Evolutionary conservation across 2,113 vertebrate species (phyloP), one percentile per base, ranked within the genome.

Genomic region (Rhinoptilus africanus): DNA sequence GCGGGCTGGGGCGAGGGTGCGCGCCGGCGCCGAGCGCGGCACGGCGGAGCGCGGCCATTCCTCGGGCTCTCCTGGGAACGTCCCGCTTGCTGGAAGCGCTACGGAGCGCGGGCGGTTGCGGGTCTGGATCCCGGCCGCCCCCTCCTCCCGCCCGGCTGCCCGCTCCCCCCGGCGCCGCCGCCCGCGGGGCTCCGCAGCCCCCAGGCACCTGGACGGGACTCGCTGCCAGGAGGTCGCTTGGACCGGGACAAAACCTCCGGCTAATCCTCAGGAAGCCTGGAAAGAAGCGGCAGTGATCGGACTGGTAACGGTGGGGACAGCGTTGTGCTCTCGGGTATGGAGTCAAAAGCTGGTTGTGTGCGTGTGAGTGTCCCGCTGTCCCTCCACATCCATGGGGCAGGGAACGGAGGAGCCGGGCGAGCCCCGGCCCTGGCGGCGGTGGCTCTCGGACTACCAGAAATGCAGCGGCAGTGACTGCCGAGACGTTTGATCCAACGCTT

Each of bases 241-340:
- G 47, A 15, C 21, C 28, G 4, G 63, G 75, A 48, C 72, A 21
- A 59, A 43, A 43, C 54, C 87, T 88, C 41, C 54, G 6, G 3
- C 83, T 60, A 12, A 54, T 64, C 85, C 45, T 51, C 69, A 27
- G 85, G 39, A 85, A 95, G 92, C 95, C 93, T 96, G 98, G 98
- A 97, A 97, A 97, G 98, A 85, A 97, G 90, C 86, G 74, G 96
- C 85, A 73, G 81, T 0, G 77, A 77, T 82, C 86, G 41, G 97
- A 98, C 72, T 50, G 97, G 98, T 98, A 97, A 98, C 97, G 91
- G 86, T 83, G 92, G 97, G 97, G 96, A 93, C 97, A 92, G 97
- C 97, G 93, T 92, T 98, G 97, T 97, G 85, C 97, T 84, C 50
- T 97, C 88, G 98, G 97, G 98, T 97, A 78, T 94, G 71, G 93